A percentile compares a stretch with the other conserved stretches of the same genome.
phyloP scores from a whole-genome alignment of 2,113 vertebrate species.

The Damaliscus lunatus region DNA sequence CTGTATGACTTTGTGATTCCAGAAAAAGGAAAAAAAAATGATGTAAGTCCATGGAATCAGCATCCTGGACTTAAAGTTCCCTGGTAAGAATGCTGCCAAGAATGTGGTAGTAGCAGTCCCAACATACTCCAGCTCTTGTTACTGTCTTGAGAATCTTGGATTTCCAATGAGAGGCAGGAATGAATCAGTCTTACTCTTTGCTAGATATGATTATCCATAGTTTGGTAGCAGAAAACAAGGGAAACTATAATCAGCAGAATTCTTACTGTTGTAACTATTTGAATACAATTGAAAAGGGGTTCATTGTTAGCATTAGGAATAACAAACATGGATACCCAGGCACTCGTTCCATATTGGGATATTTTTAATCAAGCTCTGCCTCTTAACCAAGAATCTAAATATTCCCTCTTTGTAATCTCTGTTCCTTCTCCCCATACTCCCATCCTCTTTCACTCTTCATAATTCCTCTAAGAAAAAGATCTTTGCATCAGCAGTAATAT shows the following conservation, averaged over 20 bases:
- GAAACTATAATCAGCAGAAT: slow-evolving; percentile 9
- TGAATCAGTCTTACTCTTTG: neutral
- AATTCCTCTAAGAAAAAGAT: slow-evolving; percentile 59
- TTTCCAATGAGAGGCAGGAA: neutral
- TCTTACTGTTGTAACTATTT: slow-evolving; percentile 51
- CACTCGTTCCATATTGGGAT: slow-evolving; percentile 44
- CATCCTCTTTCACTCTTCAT: slow-evolving; percentile 25
- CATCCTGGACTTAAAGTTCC: neutral
- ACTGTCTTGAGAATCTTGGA: neutral
- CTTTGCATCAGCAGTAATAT: slow-evolving; percentile 68
- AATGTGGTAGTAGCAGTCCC: neutral
- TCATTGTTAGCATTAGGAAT: slow-evolving; percentile 11
- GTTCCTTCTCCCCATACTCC: slow-evolving; percentile 2
- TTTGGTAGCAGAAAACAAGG: slow-evolving; percentile 30
- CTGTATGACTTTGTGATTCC: slow-evolving; percentile 42
- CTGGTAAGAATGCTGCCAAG: neutral
- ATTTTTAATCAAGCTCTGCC: slow-evolving; percentile 63
- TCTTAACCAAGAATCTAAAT: slow-evolving; percentile 55
- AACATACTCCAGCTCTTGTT: neutral
- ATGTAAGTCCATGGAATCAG: neutral
- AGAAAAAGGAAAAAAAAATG: neutral
- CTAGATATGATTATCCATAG: slow-evolving; percentile 22
- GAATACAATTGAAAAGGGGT: slow-evolving; percentile 33
- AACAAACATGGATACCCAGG: neutral
- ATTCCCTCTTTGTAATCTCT: slow-evolving; percentile 24